Evolutionary conservation across 2,888 invertebrate species (phyloP), one percentile per base, ranked within the genome.

Genomic region (Ophion slaviceki): DNA sequence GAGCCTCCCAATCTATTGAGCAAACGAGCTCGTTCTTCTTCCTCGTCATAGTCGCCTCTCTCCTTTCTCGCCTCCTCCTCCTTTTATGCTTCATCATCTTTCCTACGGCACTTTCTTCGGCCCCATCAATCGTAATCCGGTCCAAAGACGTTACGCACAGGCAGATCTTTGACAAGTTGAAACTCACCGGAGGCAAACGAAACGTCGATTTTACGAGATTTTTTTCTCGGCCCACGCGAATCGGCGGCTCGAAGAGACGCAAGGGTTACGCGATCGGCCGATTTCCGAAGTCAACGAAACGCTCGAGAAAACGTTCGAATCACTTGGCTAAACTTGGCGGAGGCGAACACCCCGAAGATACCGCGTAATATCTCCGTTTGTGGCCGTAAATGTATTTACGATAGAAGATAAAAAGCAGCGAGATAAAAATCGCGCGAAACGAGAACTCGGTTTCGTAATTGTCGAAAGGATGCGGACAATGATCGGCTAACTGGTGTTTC

Each of bases 121-220:
- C 68, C 28, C 66, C 77, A 85, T 82, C 82, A 87, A 85, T 85
- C 85, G 67, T 82, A 85, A 85, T 85, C 85, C 77, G 80, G 79
- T 85, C 68, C 77, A 59, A 71, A 76, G 57, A 67, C 62, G 82
- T 62, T 20, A 53, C 47, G 32, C 53, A 24, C 57, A 64, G 79
- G 24, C 71, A 20, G n/a, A 80, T 11, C 62, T 53, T 10, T 36
- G 17, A 53, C 64, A 71, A 53, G 53, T 64, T 45, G 7, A 14
- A n/a, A 28, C 11, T 62, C n/a, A 28, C 36, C 24, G 20, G 10
- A n/a, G 62, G 28, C 53, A n/a, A 74, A 40, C 17, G 24, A 61
- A 47, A 20, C 68, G 28, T 62, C 20, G 53, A 74, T 61, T 61
- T 36, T 14, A 74, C 40, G 24, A 62, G 17, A 53, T 53, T 53